Evolutionary conservation across 2,113 vertebrate species (phyloP).

Genomic region (Plotosus lineatus): DNA sequence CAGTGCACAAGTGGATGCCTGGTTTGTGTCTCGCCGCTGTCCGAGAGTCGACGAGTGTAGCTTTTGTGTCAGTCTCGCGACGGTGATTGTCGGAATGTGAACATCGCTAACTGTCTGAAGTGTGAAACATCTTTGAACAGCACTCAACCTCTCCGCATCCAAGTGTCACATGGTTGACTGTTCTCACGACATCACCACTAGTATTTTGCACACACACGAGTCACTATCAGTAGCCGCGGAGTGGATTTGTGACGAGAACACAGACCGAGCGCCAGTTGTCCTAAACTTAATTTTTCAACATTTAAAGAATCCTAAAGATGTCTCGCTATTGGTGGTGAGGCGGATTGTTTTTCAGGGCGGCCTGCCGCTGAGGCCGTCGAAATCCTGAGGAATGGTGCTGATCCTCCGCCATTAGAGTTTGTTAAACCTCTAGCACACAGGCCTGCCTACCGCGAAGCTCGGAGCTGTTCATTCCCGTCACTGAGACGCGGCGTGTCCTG

Average conservation of each 20-base stretch:
- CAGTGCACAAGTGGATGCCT: not conserved
- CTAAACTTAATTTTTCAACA: not conserved
- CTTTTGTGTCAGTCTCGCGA: conserved; percentile 1
- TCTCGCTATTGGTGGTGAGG: not conserved
- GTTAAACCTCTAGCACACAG: conserved; percentile 29
- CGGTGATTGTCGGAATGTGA: conserved; percentile 59
- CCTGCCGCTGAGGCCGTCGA: not conserved
- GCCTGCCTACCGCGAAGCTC: not conserved
- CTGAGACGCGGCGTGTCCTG: conserved; percentile 1
- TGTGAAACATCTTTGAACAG: conserved; percentile 58
- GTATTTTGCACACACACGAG: conserved; percentile 65
- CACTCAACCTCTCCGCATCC: conserved; percentile 59
- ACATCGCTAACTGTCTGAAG: conserved; percentile 62
- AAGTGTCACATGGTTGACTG: conserved; percentile 59
- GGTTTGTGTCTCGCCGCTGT: not conserved
- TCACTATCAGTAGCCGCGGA: conserved; percentile 45
- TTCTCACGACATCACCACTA: conserved; percentile 58
- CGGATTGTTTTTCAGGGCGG: not conserved
- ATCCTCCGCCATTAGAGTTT: conserved; percentile 38
- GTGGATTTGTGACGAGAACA: not conserved
- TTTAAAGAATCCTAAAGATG: conserved; percentile 11
- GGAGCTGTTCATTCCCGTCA: conserved; percentile 32
- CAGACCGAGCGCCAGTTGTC: not conserved
- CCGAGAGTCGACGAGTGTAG: not conserved
- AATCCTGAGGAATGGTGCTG: conserved; percentile 41